Evolutionary conservation across 1,140 invertebrate genomes (phyloP).

Genomic region (Ylistrum balloti): DNA sequence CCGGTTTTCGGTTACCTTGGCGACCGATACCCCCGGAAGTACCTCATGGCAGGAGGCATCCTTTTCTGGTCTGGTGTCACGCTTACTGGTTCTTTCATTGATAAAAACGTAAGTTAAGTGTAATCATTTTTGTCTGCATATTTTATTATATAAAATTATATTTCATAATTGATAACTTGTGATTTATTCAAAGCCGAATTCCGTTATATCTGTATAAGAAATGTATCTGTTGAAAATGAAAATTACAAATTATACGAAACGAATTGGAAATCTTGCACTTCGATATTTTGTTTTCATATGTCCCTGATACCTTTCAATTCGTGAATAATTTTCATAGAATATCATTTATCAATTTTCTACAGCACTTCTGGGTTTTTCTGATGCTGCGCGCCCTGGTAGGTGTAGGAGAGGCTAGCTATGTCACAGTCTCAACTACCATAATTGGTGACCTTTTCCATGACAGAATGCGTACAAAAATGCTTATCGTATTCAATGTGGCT

Average conservation of each 20-base stretch:
- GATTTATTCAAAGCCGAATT: no score
- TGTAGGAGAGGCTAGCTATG: conserved; percentile 99
- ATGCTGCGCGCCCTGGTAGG: conserved; percentile 96
- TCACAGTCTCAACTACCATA: conserved; percentile 99
- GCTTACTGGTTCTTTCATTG: conserved; percentile 94
- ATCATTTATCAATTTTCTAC: conserved; percentile 53
- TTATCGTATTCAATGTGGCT: conserved; percentile 99
- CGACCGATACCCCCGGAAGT: conserved; percentile 94
- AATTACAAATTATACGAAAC: no score
- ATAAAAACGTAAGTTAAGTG: conserved; percentile 84
- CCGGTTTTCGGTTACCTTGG: conserved; percentile 99
- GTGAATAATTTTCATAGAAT: no score
- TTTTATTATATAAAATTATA: no score
- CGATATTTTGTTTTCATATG: no score
- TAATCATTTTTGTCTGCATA: no score
- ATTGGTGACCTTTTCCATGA: conserved; percentile 98
- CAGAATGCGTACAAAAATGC: conserved; percentile 94
- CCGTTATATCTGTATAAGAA: no score
- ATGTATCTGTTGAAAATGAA: no score
- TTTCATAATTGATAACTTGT: no score
- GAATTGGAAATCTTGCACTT: no score
- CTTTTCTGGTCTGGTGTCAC: conserved; percentile 97
- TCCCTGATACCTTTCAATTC: no score
- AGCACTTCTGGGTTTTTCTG: conserved; percentile 87
- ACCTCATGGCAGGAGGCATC: conserved; percentile 96